Conservation (phyloP, 1,140 invertebrate genomes). For the Tribolium madens region DNA sequence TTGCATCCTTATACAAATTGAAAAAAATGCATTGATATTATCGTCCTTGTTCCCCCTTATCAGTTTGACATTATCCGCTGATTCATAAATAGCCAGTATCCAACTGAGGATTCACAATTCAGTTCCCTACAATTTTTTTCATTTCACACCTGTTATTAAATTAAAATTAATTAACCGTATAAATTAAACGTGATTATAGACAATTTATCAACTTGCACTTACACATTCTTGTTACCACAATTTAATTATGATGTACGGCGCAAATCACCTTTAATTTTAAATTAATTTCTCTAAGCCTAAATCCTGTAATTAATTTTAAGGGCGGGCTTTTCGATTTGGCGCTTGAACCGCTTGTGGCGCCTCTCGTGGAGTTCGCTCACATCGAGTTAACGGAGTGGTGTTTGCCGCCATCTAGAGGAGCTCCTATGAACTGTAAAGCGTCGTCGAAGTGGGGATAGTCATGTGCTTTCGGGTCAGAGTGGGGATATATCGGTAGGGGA, state of each 20-base stretch:
- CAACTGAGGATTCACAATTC: not conserved
- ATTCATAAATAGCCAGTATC: not conserved
- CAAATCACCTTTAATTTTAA: slow-evolving; percentile 4
- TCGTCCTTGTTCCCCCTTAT: not conserved
- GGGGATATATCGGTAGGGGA: slow-evolving; percentile 49
- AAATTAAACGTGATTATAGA: slow-evolving; percentile 7
- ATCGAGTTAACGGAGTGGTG: not conserved
- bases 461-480: slow-evolving; percentile 27
- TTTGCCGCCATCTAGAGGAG: slow-evolving; percentile 12
- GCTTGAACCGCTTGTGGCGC: not conserved
- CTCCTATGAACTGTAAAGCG: not conserved
- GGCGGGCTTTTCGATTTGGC: not conserved
- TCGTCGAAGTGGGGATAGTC: slow-evolving; percentile 38
- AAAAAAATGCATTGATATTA: not conserved
- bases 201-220: not conserved
- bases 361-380: not conserved
- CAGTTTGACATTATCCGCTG: not conserved
- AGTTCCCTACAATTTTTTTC: not conserved
- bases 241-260: not conserved
- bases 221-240: slow-evolving; percentile 5
- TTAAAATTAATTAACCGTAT: slow-evolving; percentile 11
- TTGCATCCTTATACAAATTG: not conserved
- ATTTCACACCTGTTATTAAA: not conserved
- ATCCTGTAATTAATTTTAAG: slow-evolving; percentile 4
- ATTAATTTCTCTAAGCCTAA: slow-evolving; percentile 3